Conservation (phyloP, 2,888 invertebrate genomes). For the Drosophila phalerata region DNA sequence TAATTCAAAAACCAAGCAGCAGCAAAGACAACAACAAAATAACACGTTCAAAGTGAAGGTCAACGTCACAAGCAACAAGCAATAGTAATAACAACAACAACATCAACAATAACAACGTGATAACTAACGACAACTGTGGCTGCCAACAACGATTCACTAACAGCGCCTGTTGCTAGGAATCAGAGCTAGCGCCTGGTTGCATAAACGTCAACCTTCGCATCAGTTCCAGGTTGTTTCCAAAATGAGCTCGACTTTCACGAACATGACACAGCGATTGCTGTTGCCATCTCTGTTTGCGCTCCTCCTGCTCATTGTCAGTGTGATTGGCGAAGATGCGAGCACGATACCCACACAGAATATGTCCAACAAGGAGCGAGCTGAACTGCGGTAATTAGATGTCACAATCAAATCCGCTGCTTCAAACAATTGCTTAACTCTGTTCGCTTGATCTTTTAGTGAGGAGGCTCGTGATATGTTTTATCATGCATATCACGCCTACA, state of each 20-base stretch:
- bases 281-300: constrained; percentile 50
- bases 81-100: constrained; percentile 32
- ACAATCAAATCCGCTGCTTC: neutral
- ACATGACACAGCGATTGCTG: constrained; percentile 40
- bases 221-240: constrained; percentile 14
- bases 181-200: constrained; percentile 44
- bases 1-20: constrained; percentile 35
- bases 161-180: constrained; percentile 48
- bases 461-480: constrained; percentile 98
- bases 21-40: constrained; percentile 36
- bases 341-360: constrained; percentile 86
- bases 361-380: constrained; percentile 88
- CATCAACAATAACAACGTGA: constrained; percentile 34
- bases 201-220: constrained; percentile 1
- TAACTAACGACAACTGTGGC: constrained; percentile 67
- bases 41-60: constrained; percentile 83
- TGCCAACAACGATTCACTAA: constrained; percentile 52
- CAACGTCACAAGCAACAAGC: constrained; percentile 62
- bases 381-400: constrained; percentile 87
- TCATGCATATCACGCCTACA: constrained; percentile 97
- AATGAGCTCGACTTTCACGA: constrained; percentile 33
- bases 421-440: neutral
- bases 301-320: constrained; percentile 54
- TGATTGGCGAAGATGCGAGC: constrained; percentile 71
- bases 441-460: constrained; percentile 88